Evolutionary conservation across 1,140 invertebrate genomes (phyloP), one percentile per base, ranked within the genome.

Genomic region (Drosophila sp.): DNA sequence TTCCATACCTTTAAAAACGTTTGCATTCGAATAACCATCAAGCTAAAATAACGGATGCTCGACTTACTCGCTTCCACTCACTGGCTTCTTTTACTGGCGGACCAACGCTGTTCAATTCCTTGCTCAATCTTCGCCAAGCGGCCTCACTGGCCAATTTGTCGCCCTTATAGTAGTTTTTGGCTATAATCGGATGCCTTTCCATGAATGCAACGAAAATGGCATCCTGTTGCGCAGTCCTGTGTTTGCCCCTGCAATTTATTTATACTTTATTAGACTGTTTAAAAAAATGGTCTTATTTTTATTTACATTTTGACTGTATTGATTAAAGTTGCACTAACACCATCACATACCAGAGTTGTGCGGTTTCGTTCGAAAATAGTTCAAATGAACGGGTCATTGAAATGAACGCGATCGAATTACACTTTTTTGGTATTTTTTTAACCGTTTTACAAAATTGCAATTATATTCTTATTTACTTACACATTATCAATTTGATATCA

Each of bases 151-250:
- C 78, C 29, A 81, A 48, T 40, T 87, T 86, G 40, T 87, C 81
- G 1, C 81, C 81, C 38, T 87, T 86, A 1, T 78, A 70, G 21
- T 84, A 84, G 18, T 87, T 86, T 21, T 87, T 86, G 8, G 81
- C 75, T 40, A 86, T 86, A 7, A 87, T 62, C 6, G 81, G 81
- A 63, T 86, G 81, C 2, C 81, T 57, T 25, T 86, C 81, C 81
- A 86, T 86, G 7, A 86, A 86, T 7, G 81, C 81, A 4, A 86
- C 78, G 7, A 86, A 87, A 13, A 87, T 87, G 0, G 81, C 81
- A 76, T 87, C 82, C 38, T 86, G 81, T n/a, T 87, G 82, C 4
- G 82, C 82, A n/a, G 82, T 86, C 27, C 81, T 78, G 40, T 86
- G 81, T 13, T 84, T 84, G 13, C 81, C 82, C 81, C 80, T 82